Evolutionary conservation across 2,888 invertebrate genomes (phyloP).

Genomic region (Torymus auratus): DNA sequence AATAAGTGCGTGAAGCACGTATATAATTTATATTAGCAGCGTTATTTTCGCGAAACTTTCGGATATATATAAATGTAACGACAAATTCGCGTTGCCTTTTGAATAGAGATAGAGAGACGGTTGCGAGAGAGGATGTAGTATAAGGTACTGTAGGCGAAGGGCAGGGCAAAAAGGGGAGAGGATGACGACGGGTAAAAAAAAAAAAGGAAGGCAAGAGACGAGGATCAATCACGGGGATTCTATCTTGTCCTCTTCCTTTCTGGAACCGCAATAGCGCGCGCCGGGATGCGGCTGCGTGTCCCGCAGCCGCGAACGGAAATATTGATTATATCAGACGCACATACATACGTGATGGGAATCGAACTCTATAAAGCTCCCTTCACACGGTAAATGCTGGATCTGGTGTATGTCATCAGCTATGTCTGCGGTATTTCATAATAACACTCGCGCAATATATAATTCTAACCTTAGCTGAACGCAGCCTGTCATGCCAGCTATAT

Average conservation of each 20-base stretch:
- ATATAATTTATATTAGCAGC: neutral
- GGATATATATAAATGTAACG: neutral
- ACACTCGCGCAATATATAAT: too few species aligned
- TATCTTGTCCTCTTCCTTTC: conserved; percentile 49
- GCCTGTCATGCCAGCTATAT: too few species aligned
- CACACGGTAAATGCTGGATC: neutral
- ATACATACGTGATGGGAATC: conserved; percentile 15
- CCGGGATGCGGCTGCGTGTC: too few species aligned
- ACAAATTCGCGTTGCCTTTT: neutral
- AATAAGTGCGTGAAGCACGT: neutral
- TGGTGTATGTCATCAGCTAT: too few species aligned
- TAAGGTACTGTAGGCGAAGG: neutral
- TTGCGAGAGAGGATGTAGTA: too few species aligned
- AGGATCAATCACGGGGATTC: conserved; percentile 48
- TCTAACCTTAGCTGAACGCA: too few species aligned
- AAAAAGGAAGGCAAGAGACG: conserved; percentile 7
- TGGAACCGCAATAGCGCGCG: conserved; percentile 45
- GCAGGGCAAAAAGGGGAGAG: neutral
- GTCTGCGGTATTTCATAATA: too few species aligned
- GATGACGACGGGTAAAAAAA: neutral
- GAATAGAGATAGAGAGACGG: too few species aligned
- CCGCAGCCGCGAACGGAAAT: conserved; percentile 56
- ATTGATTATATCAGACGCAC: conserved; percentile 54
- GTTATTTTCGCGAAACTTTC: too few species aligned
- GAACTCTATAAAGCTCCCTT: conserved; percentile 53